These are phyloP conservation scores for Cotesia vestalis DNA, from an alignment of 1,140 invertebrate species.

Conservation along the genomic window DNA sequence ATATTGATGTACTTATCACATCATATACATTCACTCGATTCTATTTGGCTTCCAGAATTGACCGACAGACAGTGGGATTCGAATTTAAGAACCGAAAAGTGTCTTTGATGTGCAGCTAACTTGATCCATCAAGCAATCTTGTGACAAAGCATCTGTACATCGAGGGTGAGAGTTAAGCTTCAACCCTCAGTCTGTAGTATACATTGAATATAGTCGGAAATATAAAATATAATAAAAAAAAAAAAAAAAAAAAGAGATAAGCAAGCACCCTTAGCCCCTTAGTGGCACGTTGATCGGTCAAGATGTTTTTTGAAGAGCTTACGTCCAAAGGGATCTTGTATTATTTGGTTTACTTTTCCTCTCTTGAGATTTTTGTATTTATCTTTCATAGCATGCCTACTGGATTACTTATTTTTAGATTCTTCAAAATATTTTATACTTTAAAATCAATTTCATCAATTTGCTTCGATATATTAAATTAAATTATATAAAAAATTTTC, in stretches of 20 bases:
- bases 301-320: background rate
- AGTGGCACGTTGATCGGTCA: conserved; percentile 1
- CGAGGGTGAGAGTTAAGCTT: too few relatives aligned
- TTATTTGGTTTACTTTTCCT: too few relatives aligned
- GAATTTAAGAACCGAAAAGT: background rate
- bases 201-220: background rate
- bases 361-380: background rate
- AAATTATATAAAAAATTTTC: too few relatives aligned
- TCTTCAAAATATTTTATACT: too few relatives aligned
- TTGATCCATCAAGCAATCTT: too few relatives aligned
- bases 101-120: background rate
- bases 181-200: too few relatives aligned
- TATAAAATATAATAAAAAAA: background rate
- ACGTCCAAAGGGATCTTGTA: background rate
- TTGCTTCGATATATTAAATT: too few relatives aligned
- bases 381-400: background rate
- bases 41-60: too few relatives aligned
- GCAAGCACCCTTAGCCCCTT: background rate
- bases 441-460: too few relatives aligned
- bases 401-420: background rate
- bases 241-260: conserved; percentile 5
- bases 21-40: background rate
- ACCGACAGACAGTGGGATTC: background rate
- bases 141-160: too few relatives aligned
- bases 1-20: background rate